phyloP scores from a whole-genome alignment of 2,888 invertebrate genomes.

The Rhabditoides inermis region DNA sequence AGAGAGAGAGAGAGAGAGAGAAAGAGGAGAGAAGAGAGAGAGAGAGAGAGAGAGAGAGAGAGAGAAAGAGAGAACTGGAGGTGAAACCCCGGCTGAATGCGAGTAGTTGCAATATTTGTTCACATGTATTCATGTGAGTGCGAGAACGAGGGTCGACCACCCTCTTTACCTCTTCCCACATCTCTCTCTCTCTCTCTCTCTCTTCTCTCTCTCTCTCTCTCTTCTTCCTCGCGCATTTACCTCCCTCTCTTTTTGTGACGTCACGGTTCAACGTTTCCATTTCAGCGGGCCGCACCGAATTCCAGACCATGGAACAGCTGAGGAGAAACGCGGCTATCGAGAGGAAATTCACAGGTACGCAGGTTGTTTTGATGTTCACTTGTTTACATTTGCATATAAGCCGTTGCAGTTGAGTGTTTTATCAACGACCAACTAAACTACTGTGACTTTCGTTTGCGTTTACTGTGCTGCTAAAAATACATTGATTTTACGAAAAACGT shows the following conservation, averaged over 20 bases:
- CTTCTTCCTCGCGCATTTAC: not conserved
- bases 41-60: not conserved
- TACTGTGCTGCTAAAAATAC: too few species aligned
- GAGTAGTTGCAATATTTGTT: too few species aligned
- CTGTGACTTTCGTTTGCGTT: too few species aligned
- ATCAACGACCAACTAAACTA: too few species aligned
- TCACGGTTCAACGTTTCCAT: too few species aligned
- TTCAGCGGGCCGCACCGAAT: slow-evolving; percentile 78
- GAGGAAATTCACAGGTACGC: slow-evolving; percentile 23
- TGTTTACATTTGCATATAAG: not conserved
- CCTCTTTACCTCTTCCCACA: not conserved
- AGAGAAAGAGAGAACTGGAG: not conserved
- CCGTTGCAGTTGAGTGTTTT: not conserved
- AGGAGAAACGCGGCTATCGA: slow-evolving; percentile 72
- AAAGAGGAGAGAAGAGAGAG: not conserved
- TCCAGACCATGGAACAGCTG: slow-evolving; percentile 84
- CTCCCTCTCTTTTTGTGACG: not conserved
- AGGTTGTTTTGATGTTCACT: not conserved
- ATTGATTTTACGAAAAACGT: not conserved
- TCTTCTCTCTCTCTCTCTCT: not conserved
- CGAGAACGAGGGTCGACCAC: not conserved
- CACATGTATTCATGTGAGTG: not conserved
- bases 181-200: not conserved
- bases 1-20: not conserved
- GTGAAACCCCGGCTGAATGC: too few species aligned